Conservation (phyloP, 2,113 vertebrate genomes). For the Psettodes erumei region DNA sequence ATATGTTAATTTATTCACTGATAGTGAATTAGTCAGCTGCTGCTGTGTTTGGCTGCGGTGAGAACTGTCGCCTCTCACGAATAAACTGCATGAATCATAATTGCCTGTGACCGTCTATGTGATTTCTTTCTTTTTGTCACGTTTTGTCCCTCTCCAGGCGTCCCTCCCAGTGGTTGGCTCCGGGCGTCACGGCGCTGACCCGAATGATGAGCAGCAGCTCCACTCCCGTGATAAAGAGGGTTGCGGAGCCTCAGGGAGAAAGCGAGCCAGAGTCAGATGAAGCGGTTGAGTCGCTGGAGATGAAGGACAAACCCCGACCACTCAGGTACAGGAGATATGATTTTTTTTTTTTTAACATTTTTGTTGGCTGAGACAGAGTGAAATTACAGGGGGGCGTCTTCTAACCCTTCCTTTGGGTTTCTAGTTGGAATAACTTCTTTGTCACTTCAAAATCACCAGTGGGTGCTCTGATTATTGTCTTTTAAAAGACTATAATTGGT, state of each 20-base stretch:
- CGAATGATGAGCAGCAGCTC: conserved; percentile 75
- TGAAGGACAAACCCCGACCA: conserved; percentile 72
- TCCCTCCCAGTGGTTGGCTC: conserved; percentile 93
- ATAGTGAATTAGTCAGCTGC: neutral
- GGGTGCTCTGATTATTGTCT: conserved; percentile 7
- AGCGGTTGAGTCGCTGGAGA: conserved; percentile 54
- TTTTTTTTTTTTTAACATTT: neutral
- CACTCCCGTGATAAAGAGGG: conserved; percentile 56
- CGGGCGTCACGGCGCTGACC: conserved; percentile 82
- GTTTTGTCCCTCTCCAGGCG: conserved; percentile 76
- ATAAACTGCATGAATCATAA: neutral
- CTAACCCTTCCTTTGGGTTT: neutral
- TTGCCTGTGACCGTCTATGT: neutral
- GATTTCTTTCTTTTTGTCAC: neutral
- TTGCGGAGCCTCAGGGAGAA: conserved; percentile 41
- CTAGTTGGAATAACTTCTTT: neutral
- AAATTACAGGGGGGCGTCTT: neutral
- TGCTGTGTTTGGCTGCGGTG: neutral
- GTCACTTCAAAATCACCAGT: neutral
- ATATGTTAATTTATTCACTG: too few species aligned
- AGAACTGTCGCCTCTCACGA: neutral
- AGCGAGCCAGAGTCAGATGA: conserved; percentile 28
- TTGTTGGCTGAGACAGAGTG: neutral
- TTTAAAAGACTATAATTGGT: conserved; percentile 13
- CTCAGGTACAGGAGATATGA: conserved; percentile 71